These are phyloP conservation scores for Helicoverpa assulta DNA, from an alignment of 2,888 invertebrate genomes.

Conservation along the genomic window DNA sequence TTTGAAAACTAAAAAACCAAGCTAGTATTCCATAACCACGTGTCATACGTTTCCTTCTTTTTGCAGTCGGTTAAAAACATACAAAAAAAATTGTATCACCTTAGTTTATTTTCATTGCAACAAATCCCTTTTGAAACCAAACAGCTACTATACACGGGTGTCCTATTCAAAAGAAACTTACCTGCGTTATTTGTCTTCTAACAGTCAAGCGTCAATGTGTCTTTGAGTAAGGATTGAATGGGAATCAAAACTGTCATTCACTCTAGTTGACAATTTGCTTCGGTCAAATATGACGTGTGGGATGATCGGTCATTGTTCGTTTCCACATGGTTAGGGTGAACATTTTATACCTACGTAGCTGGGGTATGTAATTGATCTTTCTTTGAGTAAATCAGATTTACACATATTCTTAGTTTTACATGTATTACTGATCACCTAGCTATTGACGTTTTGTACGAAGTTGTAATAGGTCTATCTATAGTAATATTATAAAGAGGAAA, in stretches of 20 bases:
- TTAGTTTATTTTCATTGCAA: conserved; percentile 32
- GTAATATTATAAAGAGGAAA: no score
- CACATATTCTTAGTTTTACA: no score
- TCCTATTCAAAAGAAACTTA: conserved; percentile 23
- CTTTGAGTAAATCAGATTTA: no score
- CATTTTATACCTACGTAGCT: conserved; percentile 2
- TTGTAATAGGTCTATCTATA: no score
- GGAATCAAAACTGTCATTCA: conserved; percentile 41
- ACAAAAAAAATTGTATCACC: conserved; percentile 3
- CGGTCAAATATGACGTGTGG: conserved; percentile 52
- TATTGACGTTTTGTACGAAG: no score
- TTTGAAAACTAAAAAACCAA: no score
- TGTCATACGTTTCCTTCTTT: no score
- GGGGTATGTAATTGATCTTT: no score
- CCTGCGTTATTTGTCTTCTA: conserved; percentile 41
- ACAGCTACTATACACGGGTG: conserved; percentile 12
- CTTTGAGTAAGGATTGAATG: conserved; percentile 43
- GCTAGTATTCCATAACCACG: no score
- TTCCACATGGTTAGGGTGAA: conserved; percentile 31
- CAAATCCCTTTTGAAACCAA: conserved; percentile 23
- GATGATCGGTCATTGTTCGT: conserved; percentile 36
- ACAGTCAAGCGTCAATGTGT: conserved; percentile 50
- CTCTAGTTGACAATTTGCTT: conserved; percentile 55
- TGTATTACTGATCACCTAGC: no score
- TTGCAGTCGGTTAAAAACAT: conserved; percentile 8